Percentiles rank a stretch among this genome's conserved stretches.
phyloP scores from a whole-genome alignment of 2,888 invertebrate species.

The Nemotelus pantherinus region DNA sequence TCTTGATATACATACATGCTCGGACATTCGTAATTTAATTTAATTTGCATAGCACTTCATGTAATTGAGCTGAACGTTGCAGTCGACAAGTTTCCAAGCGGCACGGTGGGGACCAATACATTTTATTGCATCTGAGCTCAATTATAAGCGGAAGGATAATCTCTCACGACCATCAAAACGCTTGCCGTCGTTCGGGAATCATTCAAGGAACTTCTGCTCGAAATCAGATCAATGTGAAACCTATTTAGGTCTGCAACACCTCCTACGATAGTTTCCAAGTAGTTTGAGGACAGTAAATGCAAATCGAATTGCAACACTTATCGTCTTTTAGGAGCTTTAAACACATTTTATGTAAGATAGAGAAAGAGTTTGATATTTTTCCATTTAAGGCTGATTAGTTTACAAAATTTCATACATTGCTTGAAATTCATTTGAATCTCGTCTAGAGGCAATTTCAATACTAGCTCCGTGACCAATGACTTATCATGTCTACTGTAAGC shows the following conservation, averaged over 20 bases:
- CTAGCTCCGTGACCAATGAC: no score
- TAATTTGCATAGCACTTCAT: conserved; percentile 8
- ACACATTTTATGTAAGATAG: no score
- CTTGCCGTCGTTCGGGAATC: background rate
- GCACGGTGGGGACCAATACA: background rate
- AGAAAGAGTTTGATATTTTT: no score
- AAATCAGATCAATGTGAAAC: conserved; percentile 32
- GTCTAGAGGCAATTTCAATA: no score
- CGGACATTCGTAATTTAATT: background rate
- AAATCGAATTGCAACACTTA: background rate
- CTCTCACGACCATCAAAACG: conserved; percentile 33
- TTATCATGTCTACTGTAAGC: no score
- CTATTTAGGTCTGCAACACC: conserved; percentile 33
- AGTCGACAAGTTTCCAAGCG: background rate
- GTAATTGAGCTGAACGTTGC: conserved; percentile 1
- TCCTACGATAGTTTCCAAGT: background rate
- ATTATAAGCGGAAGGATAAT: conserved; percentile 37
- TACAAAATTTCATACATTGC: no score
- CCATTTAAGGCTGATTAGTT: no score
- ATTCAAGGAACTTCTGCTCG: conserved; percentile 17
- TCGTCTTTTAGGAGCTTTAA: no score
- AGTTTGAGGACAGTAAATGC: background rate
- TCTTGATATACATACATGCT: no score
- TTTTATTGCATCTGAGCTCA: conserved; percentile 22
- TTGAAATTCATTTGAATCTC: no score